phyloP scores from a whole-genome alignment of 2,888 invertebrate species.

The Gastracanthus pulcherrimus region DNA sequence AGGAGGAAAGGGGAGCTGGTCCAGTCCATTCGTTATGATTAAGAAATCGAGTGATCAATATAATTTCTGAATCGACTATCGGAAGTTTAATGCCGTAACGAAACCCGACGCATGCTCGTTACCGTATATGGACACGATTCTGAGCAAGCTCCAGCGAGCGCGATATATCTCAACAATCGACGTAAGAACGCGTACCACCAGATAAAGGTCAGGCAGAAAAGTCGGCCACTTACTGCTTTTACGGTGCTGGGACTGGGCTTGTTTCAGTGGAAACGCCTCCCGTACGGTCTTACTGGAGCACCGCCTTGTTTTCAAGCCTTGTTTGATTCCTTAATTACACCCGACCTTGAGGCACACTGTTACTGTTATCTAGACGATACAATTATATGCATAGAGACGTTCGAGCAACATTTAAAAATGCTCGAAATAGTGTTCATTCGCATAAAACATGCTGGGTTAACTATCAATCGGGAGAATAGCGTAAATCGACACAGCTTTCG shows the following conservation, averaged over 20 bases:
- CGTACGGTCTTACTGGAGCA: background rate
- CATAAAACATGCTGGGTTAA: background rate
- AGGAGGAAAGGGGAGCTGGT: too few relatives aligned
- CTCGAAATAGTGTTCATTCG: too few relatives aligned
- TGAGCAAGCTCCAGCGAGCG: constrained; percentile 68
- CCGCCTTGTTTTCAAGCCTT: background rate
- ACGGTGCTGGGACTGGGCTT: background rate
- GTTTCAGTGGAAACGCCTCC: background rate
- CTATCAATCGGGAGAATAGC: constrained; percentile 44
- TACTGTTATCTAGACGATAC: constrained; percentile 42
- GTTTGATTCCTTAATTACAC: background rate
- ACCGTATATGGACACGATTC: constrained; percentile 50
- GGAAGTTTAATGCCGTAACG: constrained; percentile 30
- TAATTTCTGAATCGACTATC: constrained; percentile 42
- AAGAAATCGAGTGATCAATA: background rate
- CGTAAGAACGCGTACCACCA: background rate
- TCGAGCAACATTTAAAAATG: constrained; percentile 40
- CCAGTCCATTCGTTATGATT: constrained; percentile 16
- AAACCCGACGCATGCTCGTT: too few relatives aligned
- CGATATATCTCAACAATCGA: background rate
- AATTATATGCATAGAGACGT: constrained; percentile 43
- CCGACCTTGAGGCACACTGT: background rate
- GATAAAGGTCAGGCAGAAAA: background rate
- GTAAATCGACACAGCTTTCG: background rate
- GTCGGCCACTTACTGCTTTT: too few relatives aligned